These are phyloP conservation scores for Centruroides vittatus DNA, from an alignment of 1,140 invertebrate genomes.

Conservation along the genomic window DNA sequence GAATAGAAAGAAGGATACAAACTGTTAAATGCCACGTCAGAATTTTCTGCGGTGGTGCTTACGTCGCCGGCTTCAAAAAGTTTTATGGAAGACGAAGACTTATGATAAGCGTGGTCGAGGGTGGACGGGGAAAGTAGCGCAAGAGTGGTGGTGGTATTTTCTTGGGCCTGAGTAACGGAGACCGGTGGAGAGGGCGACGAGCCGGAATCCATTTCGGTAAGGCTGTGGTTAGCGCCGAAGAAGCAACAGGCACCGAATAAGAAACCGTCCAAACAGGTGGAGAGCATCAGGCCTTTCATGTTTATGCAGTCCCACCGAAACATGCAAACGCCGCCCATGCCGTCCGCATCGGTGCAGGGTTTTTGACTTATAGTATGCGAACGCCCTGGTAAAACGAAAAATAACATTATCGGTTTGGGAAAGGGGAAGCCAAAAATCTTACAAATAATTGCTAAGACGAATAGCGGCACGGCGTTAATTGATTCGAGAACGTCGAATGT, in stretches of 20 bases:
- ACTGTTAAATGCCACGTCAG: too few species aligned
- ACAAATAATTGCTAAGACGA: too few species aligned
- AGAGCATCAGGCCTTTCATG: constrained; percentile 6
- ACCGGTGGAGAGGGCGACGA: background rate
- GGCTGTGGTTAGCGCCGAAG: background rate
- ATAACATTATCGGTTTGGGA: background rate
- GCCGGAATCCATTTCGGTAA: background rate
- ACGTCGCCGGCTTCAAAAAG: too few species aligned
- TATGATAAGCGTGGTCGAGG: background rate
- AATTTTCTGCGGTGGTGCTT: too few species aligned
- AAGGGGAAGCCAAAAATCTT: too few species aligned
- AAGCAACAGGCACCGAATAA: constrained; percentile 11
- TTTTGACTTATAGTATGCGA: constrained; percentile 4
- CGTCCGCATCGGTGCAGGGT: constrained; percentile 1
- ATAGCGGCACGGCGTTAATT: too few species aligned
- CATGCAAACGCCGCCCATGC: constrained; percentile 13
- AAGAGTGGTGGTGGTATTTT: background rate
- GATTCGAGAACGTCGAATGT: too few species aligned
- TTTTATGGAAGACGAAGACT: too few species aligned
- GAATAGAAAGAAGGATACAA: too few species aligned
- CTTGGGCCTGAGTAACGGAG: background rate
- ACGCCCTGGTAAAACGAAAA: constrained; percentile 6
- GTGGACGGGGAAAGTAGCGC: background rate
- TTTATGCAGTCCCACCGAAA: constrained; percentile 14
- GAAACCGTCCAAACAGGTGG: constrained; percentile 12